Evolutionary conservation across 2,888 invertebrate genomes (phyloP), one percentile per base, ranked within the genome.

Genomic region (Melieria omissa): DNA sequence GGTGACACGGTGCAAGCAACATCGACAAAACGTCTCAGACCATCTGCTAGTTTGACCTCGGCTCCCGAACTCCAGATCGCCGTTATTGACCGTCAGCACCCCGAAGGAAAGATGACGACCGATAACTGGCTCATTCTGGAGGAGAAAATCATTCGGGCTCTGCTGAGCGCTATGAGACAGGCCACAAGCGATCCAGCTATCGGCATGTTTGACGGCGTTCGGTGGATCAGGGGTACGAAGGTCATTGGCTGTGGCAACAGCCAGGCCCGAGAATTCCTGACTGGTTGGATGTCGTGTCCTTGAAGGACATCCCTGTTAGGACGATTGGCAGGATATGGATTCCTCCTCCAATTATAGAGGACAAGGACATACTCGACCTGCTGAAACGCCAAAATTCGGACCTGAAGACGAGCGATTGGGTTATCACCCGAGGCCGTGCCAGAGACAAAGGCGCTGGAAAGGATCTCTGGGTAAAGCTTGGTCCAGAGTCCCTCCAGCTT

Each of bases 121-220:
- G 55, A 57, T n/a, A 65, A 46, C n/a, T 65, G 65, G 44, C 44
- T 55, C n/a, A n/a, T 55, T 5, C 5, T 65, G 9, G 65, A 65
- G 45, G 45, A 7, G 44, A 42, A 62, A 45, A n/a, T 62, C 5
- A 62, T 62, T n/a, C 5, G n/a, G 45, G 42, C n/a, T 5, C 7
- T 62, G n/a, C 46, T 62, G 12, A 29, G 5, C 5, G 16, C 14
- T 8, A 54, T 54, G 9, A 16, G 0, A 2, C 54, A 12, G 6
- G n/a, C 9, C 54, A 10, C 9, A 7, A 54, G 16, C 7, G 16
- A 54, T 16, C n/a, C 7, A 6, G 54, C 6, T 16, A 29, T 29
- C 29, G 29, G 29, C 29, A 10, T 54, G 54, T 54, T 12, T 54
- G 54, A 54, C 16, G 54, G 54, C n/a, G 54, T 10, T 16, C n/a